These are phyloP conservation scores for rat (Rattus norvegicus) DNA, from an alignment of 2,113 vertebrate genomes.

Conservation along the genomic window GRCr8 NC_086020.1:161510001-161510500, in stretches of 20 bases:
- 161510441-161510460: background rate
- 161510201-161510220: slow-evolving; percentile 8
- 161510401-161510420: background rate
- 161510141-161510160: slow-evolving; percentile 12
- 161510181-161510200: slow-evolving; percentile 4
- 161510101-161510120: background rate
- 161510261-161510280: background rate
- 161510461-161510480: background rate
- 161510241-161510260: slow-evolving; percentile 24
- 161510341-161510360: background rate
- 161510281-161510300: slow-evolving; percentile 6
- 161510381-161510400: background rate
- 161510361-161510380: background rate
- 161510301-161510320: background rate
- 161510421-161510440: background rate
- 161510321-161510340: slow-evolving; percentile 16
- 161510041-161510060: background rate
- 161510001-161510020: background rate
- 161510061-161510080: background rate
- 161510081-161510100: background rate
- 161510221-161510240: slow-evolving; percentile 55
- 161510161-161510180: slow-evolving; percentile 66
- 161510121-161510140: background rate
- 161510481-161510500: background rate
- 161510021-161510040: background rate